phyloP scores from a whole-genome alignment of 2,113 vertebrate genomes.

The Mixornis gularis region DNA sequence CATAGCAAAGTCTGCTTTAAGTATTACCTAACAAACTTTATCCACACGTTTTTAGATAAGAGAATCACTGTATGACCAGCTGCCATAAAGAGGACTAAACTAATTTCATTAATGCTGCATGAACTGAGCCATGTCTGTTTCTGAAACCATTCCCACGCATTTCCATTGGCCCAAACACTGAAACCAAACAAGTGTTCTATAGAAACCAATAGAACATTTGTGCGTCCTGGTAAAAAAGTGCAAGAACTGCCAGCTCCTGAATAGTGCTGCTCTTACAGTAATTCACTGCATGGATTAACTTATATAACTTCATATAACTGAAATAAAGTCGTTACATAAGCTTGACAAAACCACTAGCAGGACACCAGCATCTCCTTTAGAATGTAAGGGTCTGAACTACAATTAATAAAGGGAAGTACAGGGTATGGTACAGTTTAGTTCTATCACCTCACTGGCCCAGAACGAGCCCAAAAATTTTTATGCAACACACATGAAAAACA shows the following conservation, averaged over 20 bases:
- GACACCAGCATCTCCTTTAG: not conserved
- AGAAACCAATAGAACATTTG: not conserved
- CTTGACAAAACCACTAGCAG: not conserved
- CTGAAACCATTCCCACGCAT: not conserved
- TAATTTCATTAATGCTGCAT: not conserved
- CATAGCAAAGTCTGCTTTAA: not conserved
- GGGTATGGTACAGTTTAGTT: not conserved
- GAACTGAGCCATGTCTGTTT: not conserved
- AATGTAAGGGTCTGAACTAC: not conserved
- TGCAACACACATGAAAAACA: not conserved
- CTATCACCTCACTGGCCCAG: not conserved
- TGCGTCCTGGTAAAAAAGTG: not conserved
- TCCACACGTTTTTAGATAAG: not conserved
- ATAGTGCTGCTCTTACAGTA: not conserved
- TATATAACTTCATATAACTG: not conserved
- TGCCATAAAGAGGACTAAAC: not conserved
- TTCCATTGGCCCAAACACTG: not conserved
- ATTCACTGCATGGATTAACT: not conserved
- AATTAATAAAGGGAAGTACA: not conserved
- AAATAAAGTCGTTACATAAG: not conserved
- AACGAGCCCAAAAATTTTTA: not conserved
- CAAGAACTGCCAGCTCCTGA: not conserved
- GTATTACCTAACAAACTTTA: not conserved
- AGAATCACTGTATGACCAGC: not conserved
- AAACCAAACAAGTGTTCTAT: not conserved